Evolutionary conservation across 1,140 invertebrate species (phyloP).

Genomic region (Hestina assimilis): DNA sequence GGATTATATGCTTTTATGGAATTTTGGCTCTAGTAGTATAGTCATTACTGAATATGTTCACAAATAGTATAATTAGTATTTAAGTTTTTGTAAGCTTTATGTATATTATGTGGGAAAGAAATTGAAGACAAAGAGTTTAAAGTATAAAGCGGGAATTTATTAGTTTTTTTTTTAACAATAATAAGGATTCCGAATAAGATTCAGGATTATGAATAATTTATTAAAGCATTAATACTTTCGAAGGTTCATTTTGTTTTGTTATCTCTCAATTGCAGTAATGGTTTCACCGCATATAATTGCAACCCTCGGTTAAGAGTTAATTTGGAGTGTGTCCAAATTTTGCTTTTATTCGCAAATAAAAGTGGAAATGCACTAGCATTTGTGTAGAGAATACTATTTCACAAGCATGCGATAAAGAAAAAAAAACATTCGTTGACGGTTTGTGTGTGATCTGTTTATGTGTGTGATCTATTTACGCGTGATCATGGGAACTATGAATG

Average conservation of each 20-base stretch:
- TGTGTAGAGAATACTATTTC: constrained; percentile 14
- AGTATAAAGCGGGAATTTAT: too few relatives aligned
- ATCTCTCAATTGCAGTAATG: constrained; percentile 44
- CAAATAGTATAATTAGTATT: too few relatives aligned
- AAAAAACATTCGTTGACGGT: background rate
- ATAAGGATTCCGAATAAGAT: too few relatives aligned
- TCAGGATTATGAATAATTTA: background rate
- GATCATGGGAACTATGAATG: too few relatives aligned
- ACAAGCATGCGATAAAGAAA: background rate
- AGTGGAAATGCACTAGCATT: constrained; percentile 39
- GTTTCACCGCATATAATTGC: constrained; percentile 57
- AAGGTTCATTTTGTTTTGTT: constrained; percentile 31
- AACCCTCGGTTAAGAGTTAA: constrained; percentile 60
- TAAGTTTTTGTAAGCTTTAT: too few relatives aligned
- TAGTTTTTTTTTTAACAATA: too few relatives aligned
- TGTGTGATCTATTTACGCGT: background rate
- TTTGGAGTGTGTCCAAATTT: constrained; percentile 63
- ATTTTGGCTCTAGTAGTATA: too few relatives aligned
- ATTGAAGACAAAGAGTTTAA: too few relatives aligned
- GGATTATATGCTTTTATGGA: too few relatives aligned
- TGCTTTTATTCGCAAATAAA: constrained; percentile 58
- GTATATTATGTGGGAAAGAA: too few relatives aligned
- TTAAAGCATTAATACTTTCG: constrained; percentile 6
- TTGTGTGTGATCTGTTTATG: background rate
- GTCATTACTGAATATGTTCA: too few relatives aligned